Percentiles rank a stretch among this genome's conserved stretches.
Conservation (phyloP, 1,140 invertebrate species). For the Eurosta solidaginis region DNA sequence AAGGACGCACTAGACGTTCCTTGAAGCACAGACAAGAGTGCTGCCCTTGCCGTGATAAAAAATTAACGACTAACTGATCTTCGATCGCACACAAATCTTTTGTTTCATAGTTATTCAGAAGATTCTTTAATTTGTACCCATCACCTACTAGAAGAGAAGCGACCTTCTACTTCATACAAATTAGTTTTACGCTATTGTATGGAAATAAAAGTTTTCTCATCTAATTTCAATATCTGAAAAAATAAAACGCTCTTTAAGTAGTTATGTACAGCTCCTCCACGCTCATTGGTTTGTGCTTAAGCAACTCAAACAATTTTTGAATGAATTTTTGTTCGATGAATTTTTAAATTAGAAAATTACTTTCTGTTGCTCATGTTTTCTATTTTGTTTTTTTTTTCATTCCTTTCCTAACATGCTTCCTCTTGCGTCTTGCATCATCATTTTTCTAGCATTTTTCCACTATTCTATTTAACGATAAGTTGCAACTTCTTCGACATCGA, state of each 20-base stretch:
- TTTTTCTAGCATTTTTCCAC: background rate
- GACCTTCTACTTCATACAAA: too few species aligned
- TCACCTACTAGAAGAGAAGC: too few species aligned
- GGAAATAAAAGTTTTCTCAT: background rate
- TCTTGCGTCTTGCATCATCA: too few species aligned
- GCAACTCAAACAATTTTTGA: conserved; percentile 37
- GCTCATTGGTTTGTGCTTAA: conserved; percentile 29
- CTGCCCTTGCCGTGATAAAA: too few species aligned
- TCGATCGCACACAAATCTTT: too few species aligned
- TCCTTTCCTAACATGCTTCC: background rate
- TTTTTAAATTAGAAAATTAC: conserved; percentile 38
- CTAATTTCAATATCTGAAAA: background rate
- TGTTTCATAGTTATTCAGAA: too few species aligned
- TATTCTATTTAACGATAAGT: background rate
- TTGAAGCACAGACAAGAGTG: too few species aligned
- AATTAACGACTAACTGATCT: too few species aligned
- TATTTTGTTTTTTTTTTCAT: background rate
- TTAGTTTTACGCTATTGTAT: background rate
- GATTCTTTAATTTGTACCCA: too few species aligned
- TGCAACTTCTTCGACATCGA: background rate
- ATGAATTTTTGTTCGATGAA: conserved; percentile 38
- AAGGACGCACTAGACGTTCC: too few species aligned
- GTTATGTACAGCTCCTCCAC: background rate
- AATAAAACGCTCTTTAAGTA: background rate
- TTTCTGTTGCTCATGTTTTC: background rate